Evolutionary conservation across 1,140 invertebrate genomes (phyloP).

Genomic region (Catajapyx aquilonaris): DNA sequence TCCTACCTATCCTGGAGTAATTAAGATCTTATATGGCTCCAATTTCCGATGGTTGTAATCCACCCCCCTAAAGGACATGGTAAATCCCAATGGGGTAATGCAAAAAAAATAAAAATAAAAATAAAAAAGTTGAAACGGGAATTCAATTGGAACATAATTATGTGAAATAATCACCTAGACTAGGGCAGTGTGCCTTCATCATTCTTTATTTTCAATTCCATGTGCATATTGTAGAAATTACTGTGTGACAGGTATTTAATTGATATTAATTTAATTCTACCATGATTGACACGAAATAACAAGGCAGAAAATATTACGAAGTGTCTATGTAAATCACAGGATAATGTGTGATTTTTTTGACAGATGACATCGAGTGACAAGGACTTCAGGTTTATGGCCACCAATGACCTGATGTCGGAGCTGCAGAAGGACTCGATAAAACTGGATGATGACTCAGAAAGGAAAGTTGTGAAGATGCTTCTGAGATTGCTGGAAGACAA

Average conservation of each 20-base stretch:
- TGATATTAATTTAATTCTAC: background rate
- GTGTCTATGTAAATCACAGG: no score
- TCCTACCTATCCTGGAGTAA: no score
- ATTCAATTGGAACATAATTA: no score
- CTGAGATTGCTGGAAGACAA: constrained; percentile 89
- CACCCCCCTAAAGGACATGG: no score
- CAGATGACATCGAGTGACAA: constrained; percentile 98
- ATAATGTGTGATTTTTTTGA: constrained; percentile 14
- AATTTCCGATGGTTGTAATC: no score
- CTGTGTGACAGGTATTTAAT: background rate
- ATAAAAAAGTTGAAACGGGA: no score
- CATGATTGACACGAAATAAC: background rate
- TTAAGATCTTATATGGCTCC: no score
- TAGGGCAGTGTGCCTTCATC: no score
- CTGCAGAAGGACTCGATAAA: constrained; percentile 98
- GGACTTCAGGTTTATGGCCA: constrained; percentile 99
- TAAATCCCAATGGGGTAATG: no score
- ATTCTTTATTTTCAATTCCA: constrained; percentile 1
- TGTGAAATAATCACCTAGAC: no score
- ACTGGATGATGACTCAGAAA: constrained; percentile 94
- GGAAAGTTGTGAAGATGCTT: constrained; percentile 94
- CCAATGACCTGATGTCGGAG: constrained; percentile 97
- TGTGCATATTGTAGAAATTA: constrained; percentile 1
- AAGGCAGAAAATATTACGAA: no score
- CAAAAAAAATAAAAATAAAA: no score